Evolutionary conservation across 2,113 vertebrate species (phyloP), one percentile per base, ranked within the genome.

Genomic region (Gymnorhina tibicen): DNA sequence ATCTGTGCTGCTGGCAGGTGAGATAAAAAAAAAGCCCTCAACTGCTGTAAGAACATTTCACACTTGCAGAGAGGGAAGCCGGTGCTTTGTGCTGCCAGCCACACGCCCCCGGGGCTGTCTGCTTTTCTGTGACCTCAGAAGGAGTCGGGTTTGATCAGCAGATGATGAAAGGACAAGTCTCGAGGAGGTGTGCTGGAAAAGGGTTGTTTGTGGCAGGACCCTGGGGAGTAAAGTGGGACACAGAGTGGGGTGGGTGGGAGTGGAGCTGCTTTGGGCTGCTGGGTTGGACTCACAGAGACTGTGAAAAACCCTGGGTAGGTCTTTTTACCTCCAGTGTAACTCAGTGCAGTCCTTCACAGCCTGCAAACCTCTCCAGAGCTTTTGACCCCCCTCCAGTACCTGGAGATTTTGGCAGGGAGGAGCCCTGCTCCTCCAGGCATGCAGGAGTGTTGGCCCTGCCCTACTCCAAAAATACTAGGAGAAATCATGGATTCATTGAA

Each of bases 71-170:
- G 41, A 85, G 56, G 85, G 62, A 91, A 96, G 62, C 49, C 37
- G 5, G 49, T 16, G 59, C 46, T 93, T 94, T 85, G 20, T 76
- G 80, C 85, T 96, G 90, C 58, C 88, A 94, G 93, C 58, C 88
- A 17, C 76, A 50, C 0, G 60, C 30, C 93, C 89, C 50, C 1
- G 3, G 82, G 87, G 80, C 85, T 73, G 58, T 90, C 94, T 93
- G 79, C 90, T 85, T 56, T 33, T 8, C 73, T 5, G 6, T 82
- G 89, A 95, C 91, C 94, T 96, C 94, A 32, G 85, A 94, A 87
- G 87, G 84, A 89, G 91, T 41, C 21, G 15, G 78, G 83, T 95
- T 96, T 95, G 94, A 96, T 95, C 96, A 94, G 76, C 24, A 62
- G 56, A 89, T 53, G 93, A 95, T 96, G 95, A 96, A 95, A 93